Percentiles rank a stretch among this genome's conserved stretches.
Evolutionary conservation across 2,113 vertebrate genomes (phyloP).

Genomic region (Percopsis transmontana): DNA sequence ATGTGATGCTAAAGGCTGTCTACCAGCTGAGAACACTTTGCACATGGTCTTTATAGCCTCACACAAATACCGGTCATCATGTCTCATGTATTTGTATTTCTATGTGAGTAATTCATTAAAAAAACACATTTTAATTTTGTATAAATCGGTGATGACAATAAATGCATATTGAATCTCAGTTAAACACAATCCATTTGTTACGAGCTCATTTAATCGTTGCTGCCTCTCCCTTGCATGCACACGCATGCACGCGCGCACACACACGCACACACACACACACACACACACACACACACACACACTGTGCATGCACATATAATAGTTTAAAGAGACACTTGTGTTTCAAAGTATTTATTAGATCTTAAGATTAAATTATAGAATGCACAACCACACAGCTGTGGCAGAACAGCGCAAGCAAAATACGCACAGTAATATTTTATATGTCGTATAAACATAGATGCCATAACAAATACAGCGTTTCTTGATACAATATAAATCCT

Average conservation of each 20-base stretch:
- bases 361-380: constrained; percentile 42
- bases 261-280: not conserved
- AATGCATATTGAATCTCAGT: constrained; percentile 61
- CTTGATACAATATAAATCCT: constrained; percentile 43
- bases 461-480: constrained; percentile 46
- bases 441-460: constrained; percentile 52
- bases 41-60: constrained; percentile 75
- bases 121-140: constrained; percentile 75
- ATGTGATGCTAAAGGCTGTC: constrained; percentile 73
- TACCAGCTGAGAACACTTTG: constrained; percentile 76
- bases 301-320: not conserved
- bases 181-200: not conserved
- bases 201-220: constrained; percentile 12
- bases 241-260: too few species aligned
- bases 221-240: not conserved
- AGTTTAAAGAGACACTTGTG: not conserved
- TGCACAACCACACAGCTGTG: constrained; percentile 36
- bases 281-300: not conserved
- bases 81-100: constrained; percentile 76
- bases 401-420: constrained; percentile 46
- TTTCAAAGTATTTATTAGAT: constrained; percentile 60
- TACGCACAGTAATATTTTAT: constrained; percentile 30
- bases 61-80: constrained; percentile 64
- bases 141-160: constrained; percentile 77
- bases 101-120: constrained; percentile 70